Base-by-base conservation (phyloP, 2,113 vertebrate genomes). In the Edolisoma coerulescens region DNA sequence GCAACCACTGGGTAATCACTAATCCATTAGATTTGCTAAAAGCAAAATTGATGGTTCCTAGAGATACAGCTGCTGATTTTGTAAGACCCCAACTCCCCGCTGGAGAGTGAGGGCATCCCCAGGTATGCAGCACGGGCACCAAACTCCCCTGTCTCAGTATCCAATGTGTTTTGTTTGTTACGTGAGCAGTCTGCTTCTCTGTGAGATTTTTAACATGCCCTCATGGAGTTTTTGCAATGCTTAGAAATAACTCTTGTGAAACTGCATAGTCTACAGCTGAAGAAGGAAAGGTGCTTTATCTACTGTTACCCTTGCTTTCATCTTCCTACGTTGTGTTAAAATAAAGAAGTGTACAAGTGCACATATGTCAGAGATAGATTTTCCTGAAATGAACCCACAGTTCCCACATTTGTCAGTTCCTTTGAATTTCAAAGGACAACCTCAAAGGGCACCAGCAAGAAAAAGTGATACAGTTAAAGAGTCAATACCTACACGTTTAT, bases 291-390 rank as follows among this genome's bases (percentile, higher is more conserved):
- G 78, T 91, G 53, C 14, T 92, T 79, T 64, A 67, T 78, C 73
- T 89, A n/a, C 73, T 5, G 2, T 52, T 84, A 74, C 35, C 33
- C 73, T 52, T 82, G 56, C 37, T 92, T 89, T 84, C 87, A 69
- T 91, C 89, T 90, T 95, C 95, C 85, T 57, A 95, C 75, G 1
- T 47, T 32, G 22, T 82, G 80, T 92, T 91, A 89, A 97, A 94
- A 92, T 92, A 87, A 90, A 80, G 44, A 91, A 67, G 21, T 44
- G 19, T 67, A 57, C 79, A 57, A 92, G 56, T 9, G 6, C 45
- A 47, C 60, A 84, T 77, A 90, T 87, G 87, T 68, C 44, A 60
- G 69, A 84, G 42, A 71, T 5, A 54, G 19, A 21, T 92, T 90
- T 87, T 83, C 71, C 88, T 90, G 44, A 88, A 90, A 93, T 35